phyloP scores from a whole-genome alignment of 2,113 vertebrate species.

The Dendrocopos noguchii region DNA sequence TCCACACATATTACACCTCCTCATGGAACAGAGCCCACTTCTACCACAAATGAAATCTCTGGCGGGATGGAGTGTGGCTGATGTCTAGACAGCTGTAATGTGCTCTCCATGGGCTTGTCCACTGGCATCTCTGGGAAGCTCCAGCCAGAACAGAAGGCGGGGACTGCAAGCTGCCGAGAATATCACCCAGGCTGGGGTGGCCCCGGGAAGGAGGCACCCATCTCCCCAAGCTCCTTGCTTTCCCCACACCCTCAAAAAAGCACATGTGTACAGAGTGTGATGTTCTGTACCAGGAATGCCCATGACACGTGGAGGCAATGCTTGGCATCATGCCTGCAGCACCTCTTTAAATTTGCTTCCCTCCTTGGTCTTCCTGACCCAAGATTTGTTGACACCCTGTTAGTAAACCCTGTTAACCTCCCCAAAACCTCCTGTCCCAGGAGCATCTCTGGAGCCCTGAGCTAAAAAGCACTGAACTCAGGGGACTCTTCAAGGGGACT shows the following conservation, averaged over 20 bases:
- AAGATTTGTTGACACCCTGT: too few species aligned
- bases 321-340: rapidly evolving
- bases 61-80: slow-evolving; percentile 25
- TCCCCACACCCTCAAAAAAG: neutral
- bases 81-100: slow-evolving; percentile 61
- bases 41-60: slow-evolving; percentile 47
- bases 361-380: neutral
- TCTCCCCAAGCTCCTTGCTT: neutral
- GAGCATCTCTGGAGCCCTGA: neutral
- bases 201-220: neutral
- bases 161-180: neutral
- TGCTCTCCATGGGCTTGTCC: slow-evolving; percentile 24
- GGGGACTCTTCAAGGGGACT: rapidly evolving
- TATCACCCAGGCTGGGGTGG: neutral
- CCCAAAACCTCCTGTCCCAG: neutral
- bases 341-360: neutral
- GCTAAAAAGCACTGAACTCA: rapidly evolving
- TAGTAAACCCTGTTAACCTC: neutral
- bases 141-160: neutral
- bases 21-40: slow-evolving; percentile 47
- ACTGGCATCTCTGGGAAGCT: slow-evolving; percentile 29
- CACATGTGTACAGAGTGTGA: rapidly evolving
- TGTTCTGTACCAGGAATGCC: neutral
- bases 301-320: rapidly evolving
- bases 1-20: slow-evolving; percentile 61